Evolutionary conservation across 2,888 invertebrate genomes (phyloP).

Genomic region (Piscicola geometra): DNA sequence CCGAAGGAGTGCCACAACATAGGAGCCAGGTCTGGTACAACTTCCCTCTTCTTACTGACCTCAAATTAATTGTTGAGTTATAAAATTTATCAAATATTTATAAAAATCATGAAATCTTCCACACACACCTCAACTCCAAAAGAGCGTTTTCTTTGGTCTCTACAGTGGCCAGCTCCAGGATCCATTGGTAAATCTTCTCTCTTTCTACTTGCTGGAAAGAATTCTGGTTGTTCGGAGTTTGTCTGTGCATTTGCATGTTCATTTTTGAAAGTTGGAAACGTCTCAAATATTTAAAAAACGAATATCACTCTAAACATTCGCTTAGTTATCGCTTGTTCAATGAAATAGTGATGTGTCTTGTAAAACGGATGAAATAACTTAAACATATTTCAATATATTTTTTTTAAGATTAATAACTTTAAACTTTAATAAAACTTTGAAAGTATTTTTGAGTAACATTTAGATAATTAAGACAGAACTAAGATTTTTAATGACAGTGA

Average conservation of each 20-base stretch:
- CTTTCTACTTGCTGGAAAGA: constrained; percentile 42
- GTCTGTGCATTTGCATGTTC: constrained; percentile 5
- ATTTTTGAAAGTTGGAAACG: neutral
- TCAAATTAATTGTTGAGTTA: no score
- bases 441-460: no score
- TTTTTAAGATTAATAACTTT: no score
- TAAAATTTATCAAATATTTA: neutral
- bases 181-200: constrained; percentile 86
- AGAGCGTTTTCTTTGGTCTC: constrained; percentile 92
- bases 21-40: constrained; percentile 91
- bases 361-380: no score
- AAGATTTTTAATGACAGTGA: no score
- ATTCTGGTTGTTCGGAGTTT: constrained; percentile 25
- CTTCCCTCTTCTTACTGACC: constrained; percentile 74
- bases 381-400: no score
- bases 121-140: constrained; percentile 73
- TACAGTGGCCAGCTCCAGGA: constrained; percentile 82
- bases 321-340: no score
- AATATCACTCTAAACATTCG: no score
- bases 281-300: no score
- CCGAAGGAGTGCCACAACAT: constrained; percentile 99
- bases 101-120: neutral
- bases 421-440: no score
- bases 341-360: no score
- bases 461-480: no score